Evolutionary conservation across 2,113 vertebrate genomes (phyloP).

Genomic region (Xiphorhynchus elegans): DNA sequence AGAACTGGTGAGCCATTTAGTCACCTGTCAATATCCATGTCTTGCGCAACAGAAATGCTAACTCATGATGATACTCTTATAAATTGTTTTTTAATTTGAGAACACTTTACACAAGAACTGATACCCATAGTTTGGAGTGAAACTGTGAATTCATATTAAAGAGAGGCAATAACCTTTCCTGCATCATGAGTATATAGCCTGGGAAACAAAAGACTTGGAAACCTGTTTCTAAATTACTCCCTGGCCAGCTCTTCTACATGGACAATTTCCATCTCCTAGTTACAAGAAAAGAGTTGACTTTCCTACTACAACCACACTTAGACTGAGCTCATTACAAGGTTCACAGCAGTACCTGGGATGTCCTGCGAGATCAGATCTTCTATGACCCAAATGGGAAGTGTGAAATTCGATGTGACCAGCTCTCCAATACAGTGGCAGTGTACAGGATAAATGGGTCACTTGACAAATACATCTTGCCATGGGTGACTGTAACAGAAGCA

Average conservation of each 20-base stretch:
- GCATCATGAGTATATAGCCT: background rate
- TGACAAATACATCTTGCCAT: background rate
- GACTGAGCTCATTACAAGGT: background rate
- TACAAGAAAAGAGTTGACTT: background rate
- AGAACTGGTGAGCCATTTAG: background rate
- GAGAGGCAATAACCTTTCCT: background rate
- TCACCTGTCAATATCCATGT: background rate
- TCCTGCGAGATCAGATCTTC: background rate
- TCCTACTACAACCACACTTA: background rate
- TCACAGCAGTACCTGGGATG: background rate
- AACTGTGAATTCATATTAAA: background rate
- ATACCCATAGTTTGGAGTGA: background rate
- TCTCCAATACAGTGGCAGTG: rapidly evolving
- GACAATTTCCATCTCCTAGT: background rate
- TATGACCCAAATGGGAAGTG: background rate
- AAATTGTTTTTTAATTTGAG: background rate
- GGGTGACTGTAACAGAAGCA: background rate
- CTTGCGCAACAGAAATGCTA: background rate
- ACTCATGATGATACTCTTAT: background rate
- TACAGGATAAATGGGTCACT: background rate
- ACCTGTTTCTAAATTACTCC: background rate
- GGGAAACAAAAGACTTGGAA: background rate
- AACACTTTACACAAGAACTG: background rate
- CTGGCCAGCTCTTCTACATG: background rate
- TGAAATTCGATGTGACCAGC: background rate